phyloP scores from a whole-genome alignment of 1,140 invertebrate species.

The Platyura marginata region DNA sequence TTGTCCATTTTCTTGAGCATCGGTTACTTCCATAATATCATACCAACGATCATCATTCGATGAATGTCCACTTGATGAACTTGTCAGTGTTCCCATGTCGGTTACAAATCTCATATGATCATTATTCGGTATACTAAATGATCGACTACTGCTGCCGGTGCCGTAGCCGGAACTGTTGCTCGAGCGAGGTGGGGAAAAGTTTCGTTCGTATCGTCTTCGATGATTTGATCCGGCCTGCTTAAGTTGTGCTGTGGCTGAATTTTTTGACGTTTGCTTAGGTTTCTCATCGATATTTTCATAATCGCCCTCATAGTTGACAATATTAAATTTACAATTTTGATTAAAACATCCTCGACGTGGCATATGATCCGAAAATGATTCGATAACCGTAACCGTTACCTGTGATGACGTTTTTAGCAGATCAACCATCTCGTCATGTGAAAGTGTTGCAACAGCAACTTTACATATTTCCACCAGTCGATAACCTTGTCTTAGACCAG shows the following conservation, averaged over 20 bases:
- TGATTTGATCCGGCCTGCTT: conserved; percentile 36
- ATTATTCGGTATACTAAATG: conserved; percentile 5
- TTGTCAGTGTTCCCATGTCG: conserved; percentile 32
- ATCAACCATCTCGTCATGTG: conserved; percentile 88
- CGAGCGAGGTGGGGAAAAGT: conserved; percentile 63
- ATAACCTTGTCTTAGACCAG: conserved; percentile 75
- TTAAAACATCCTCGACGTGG: conserved; percentile 42
- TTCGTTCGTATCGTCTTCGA: conserved; percentile 46
- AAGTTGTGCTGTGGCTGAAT: conserved; percentile 17
- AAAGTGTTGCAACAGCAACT: conserved; percentile 71
- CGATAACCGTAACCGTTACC: conserved; percentile 66
- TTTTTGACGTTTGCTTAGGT: conserved; percentile 11
- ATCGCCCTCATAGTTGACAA: conserved; percentile 40
- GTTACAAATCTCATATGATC: conserved; percentile 2
- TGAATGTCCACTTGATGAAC: conserved; percentile 43
- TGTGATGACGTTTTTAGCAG: conserved; percentile 75
- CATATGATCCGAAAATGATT: conserved; percentile 11
- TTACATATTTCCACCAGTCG: conserved; percentile 87
- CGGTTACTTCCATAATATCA: conserved; percentile 9
- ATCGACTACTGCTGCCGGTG: conserved; percentile 48
- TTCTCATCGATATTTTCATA: conserved; percentile 41
- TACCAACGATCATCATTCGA: conserved; percentile 44
- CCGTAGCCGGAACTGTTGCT: conserved; percentile 70
- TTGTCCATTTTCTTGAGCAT: background rate
- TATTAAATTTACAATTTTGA: conserved; percentile 46